Evolutionary conservation across 2,113 vertebrate genomes (phyloP).

Genomic region (Empidonax alnorum): DNA sequence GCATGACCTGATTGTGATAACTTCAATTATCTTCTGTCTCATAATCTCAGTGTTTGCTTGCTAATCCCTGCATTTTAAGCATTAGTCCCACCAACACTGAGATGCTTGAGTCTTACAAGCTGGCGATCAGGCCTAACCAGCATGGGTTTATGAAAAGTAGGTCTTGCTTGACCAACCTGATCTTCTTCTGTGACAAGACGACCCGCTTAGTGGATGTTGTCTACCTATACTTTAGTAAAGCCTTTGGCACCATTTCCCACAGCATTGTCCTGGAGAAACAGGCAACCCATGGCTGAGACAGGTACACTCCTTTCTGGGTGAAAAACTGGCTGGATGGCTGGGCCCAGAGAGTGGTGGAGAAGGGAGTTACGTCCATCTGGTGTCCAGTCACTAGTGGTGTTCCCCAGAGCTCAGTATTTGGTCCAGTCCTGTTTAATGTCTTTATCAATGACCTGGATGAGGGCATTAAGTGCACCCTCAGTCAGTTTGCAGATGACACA

Average conservation of each 20-base stretch:
- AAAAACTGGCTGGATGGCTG: neutral
- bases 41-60: neutral
- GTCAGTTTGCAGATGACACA: neutral
- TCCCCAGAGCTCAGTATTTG: neutral
- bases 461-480: neutral
- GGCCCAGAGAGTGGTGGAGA: neutral
- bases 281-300: neutral
- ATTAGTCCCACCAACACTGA: neutral
- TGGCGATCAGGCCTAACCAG: neutral
- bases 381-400: neutral
- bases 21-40: neutral
- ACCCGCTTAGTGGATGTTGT: neutral
- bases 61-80: neutral
- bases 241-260: neutral
- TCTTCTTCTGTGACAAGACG: neutral
- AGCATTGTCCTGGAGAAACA: neutral
- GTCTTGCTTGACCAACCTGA: neutral
- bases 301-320: too few species aligned
- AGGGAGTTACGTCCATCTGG: neutral
- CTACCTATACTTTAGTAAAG: neutral
- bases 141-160: neutral
- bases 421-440: neutral
- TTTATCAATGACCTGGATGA: neutral
- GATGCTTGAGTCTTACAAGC: neutral
- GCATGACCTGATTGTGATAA: neutral